phyloP scores from a whole-genome alignment of 2,797 vertebrate species.

The Telmatherina bonti region DNA sequence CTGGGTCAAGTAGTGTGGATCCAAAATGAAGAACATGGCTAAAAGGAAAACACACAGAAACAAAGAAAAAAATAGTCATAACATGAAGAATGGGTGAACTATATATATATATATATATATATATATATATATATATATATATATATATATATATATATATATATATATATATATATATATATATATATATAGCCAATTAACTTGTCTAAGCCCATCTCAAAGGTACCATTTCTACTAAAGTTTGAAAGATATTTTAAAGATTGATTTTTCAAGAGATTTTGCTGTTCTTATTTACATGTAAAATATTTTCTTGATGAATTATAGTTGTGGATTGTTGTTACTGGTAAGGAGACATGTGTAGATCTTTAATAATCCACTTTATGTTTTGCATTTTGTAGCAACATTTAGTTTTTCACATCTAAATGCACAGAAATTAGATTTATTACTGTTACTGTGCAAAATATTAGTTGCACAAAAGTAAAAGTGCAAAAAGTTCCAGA shows the following conservation, averaged over 20 bases:
- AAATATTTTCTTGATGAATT: not conserved
- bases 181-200: too few species aligned
- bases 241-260: not conserved
- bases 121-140: too few species aligned
- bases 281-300: not conserved
- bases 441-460: not conserved
- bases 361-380: not conserved
- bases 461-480: not conserved
- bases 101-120: too few species aligned
- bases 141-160: too few species aligned
- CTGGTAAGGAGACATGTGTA: too few species aligned
- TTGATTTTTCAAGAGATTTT: not conserved
- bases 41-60: conserved; percentile 24
- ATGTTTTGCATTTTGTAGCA: not conserved
- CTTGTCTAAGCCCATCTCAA: not conserved
- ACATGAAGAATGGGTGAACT: conserved; percentile 42
- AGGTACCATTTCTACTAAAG: not conserved
- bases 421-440: conserved; percentile 1
- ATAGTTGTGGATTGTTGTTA: too few species aligned
- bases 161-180: too few species aligned
- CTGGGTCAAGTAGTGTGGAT: conserved; percentile 73
- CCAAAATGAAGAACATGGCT: conserved; percentile 67
- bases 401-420: not conserved
- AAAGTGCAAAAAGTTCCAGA: too few species aligned
- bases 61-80: conserved; percentile 58